Evolutionary conservation across 2,888 invertebrate species (phyloP), one percentile per base, ranked within the genome.

Genomic region (Drosophila picticornis): DNA sequence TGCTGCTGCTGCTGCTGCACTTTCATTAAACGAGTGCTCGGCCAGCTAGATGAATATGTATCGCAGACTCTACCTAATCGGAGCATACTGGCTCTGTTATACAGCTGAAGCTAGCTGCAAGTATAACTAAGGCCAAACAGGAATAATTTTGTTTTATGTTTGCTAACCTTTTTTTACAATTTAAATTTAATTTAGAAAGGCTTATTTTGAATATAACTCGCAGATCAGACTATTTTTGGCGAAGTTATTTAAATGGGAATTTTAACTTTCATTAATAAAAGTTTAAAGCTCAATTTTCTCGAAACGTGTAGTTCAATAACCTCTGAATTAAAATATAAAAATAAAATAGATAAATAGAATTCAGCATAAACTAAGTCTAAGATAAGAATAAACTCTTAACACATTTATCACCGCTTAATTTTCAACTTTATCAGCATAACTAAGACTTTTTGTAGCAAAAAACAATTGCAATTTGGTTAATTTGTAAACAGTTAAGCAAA

Each of bases 21-120:
- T 84, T 84, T 84, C 89, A 86, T 86, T 86, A 77, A 68, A 66
- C 57, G 67, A 31, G 31, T 51, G 67, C 65, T 38, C 50, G 65
- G 67, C 57, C 59, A 68, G 66, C 61, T 53, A 51, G 48, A 32
- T 52, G 32, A 40, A 72, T 69, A 61, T 64, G 32, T 62, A n/a
- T 36, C 55, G 50, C 25, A 62, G 38, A 63, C 62, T 6, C 43
- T 52, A 22, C 25, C 0, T 25, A n/a, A 6, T 5, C 9, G 19
- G 27, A 19, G 52, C n/a, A 38, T 46, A 46, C 51, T 27, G 1
- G 16, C 22, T 40, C 16, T 22, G 16, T 10, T 29, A 11, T 29
- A 16, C 29, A 22, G 27, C 16, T 53, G 16, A 46, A 7, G 7
- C 7, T 46, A 22, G 7, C 22, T 22, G 22, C 1, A 46, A 4